Evolutionary conservation across 2,113 vertebrate species (phyloP), one percentile per base, ranked within the genome.

Genomic region (Festucalex cinctus): DNA sequence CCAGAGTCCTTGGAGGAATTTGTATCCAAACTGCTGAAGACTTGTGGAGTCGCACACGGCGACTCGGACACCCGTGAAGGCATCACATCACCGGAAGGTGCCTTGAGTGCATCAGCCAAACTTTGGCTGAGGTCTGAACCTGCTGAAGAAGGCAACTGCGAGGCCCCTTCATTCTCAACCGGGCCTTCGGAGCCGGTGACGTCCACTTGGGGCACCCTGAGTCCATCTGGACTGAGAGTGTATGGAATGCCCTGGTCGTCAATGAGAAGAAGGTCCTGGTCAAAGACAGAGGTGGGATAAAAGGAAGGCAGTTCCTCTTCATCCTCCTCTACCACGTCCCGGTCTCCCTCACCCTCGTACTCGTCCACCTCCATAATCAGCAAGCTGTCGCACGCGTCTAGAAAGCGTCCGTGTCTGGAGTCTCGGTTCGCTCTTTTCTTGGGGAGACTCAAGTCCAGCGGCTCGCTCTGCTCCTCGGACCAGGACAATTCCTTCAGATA

Each of bases 311-410:
- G 43, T 74, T 65, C 65, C 59, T 16, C 79, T 1, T 88, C 79
- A 2, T 92, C 87, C 48, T 90, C 90, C 44, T 91, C 89, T 6
- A 92, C 91, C 3, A 85, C 44, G 53, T 89, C 85, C 78, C 85
- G 61, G 72, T 90, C 87, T 51, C 85, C 86, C 2, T 92, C 86
- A 59, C 91, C 89, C 41, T 90, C 90, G 2, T 91, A 90, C 68
- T 93, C 92, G 58, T 93, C 92, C 16, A 93, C 91, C 72, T 93
- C 91, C 91, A 93, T 92, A 9, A 91, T 86, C 69, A 92, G 72
- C 9, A 87, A 89, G 58, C 85, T 84, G 70, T 90, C 88, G 0
- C 75, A 77, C 14, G 88, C 84, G 0, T 86, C 86, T 69, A 82
- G 67, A 9, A 87, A 57, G 39, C 74, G 74, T 10, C 75, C 85